Percentiles rank a stretch among this genome's conserved stretches.
Conservation (phyloP, 2,797 vertebrate genomes). For the Argentina silus region DNA sequence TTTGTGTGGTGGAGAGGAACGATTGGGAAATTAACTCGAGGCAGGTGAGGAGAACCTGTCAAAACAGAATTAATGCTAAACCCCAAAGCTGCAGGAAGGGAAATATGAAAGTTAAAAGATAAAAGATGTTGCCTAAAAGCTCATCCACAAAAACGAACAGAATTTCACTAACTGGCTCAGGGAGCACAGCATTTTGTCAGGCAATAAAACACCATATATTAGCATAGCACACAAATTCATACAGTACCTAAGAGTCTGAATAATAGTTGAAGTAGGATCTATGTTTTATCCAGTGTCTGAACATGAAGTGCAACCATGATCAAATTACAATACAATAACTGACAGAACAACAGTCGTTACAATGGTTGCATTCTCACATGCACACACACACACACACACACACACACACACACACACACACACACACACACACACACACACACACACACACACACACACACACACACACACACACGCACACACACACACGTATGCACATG, state of each 20-base stretch:
- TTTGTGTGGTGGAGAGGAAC: constrained; percentile 50
- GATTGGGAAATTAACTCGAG: constrained; percentile 44
- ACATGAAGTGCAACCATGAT: constrained; percentile 34
- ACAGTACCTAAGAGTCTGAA: not conserved
- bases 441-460: too few relatives aligned
- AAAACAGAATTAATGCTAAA: constrained; percentile 45
- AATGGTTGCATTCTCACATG: too few relatives aligned
- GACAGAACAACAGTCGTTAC: not conserved
- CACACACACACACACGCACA: too few relatives aligned
- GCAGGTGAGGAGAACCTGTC: constrained; percentile 49
- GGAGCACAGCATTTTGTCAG: not conserved
- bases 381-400: too few relatives aligned
- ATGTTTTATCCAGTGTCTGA: constrained; percentile 8
- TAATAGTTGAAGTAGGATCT: not conserved
- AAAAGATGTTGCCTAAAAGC: constrained; percentile 6
- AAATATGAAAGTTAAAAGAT: constrained; percentile 23
- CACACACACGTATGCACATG: not conserved
- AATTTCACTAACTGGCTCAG: not conserved
- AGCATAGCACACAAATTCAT: too few relatives aligned
- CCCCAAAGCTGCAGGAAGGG: constrained; percentile 19
- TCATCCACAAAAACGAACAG: not conserved
- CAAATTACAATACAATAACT: constrained; percentile 31
- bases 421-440: too few relatives aligned
- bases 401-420: too few relatives aligned
- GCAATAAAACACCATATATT: not conserved